Conservation (phyloP, 2,113 vertebrate genomes). For the Nannospalax galili region DNA sequence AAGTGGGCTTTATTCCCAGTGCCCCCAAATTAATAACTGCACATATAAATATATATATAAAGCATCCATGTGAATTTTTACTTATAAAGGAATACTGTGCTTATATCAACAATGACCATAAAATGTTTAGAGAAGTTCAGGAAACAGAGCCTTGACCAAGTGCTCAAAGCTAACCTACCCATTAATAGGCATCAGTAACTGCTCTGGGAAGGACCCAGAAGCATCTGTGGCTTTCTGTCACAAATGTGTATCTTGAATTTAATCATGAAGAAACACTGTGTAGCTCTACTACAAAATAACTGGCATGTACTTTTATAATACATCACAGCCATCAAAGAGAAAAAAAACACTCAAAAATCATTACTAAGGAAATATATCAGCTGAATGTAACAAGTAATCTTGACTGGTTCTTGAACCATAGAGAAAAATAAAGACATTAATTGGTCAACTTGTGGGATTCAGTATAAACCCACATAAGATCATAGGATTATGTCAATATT, state of each 20-base stretch:
- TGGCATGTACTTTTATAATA: neutral
- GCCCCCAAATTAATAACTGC: neutral
- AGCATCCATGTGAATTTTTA: neutral
- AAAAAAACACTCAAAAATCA: neutral
- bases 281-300: neutral
- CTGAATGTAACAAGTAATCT: neutral
- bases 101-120: neutral
- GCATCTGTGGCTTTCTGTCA: neutral
- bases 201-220: neutral
- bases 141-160: neutral
- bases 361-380: neutral
- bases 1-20: neutral
- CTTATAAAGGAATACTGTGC: neutral
- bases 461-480: neutral
- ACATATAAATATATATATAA: neutral
- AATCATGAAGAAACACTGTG: neutral
- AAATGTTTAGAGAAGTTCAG: neutral
- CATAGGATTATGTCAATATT: neutral
- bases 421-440: neutral
- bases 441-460: neutral
- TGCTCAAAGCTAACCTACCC: neutral
- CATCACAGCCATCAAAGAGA: neutral
- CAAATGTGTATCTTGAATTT: neutral
- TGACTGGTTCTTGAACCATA: neutral
- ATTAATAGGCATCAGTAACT: neutral